Percentiles rank a stretch among this genome's conserved stretches.
These are phyloP conservation scores for Conistra vaccinii DNA, from an alignment of 2,888 invertebrate species.

Conservation along the genomic window DNA sequence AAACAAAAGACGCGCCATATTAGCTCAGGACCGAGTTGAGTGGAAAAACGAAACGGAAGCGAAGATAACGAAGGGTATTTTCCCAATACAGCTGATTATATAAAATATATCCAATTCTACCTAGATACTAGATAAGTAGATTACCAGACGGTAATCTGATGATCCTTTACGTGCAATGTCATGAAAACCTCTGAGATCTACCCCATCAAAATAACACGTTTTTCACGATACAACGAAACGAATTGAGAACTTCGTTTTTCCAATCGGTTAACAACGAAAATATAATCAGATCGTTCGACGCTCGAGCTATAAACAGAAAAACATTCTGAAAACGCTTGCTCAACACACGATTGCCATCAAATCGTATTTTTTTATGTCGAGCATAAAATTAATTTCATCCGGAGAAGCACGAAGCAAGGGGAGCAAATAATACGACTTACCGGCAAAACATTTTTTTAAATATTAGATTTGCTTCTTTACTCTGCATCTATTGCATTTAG, in stretches of 20 bases:
- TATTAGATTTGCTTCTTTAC: slow-evolving; percentile 7
- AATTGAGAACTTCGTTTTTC: slow-evolving; percentile 29
- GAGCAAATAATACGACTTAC: slow-evolving; percentile 34
- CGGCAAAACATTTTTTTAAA: slow-evolving; percentile 16
- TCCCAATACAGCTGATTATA: neutral
- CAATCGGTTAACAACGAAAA: slow-evolving; percentile 35
- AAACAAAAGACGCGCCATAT: neutral
- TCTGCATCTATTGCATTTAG: slow-evolving; percentile 8
- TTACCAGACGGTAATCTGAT: neutral
- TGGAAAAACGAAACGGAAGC: neutral
- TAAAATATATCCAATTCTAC: neutral
- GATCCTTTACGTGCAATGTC: slow-evolving; percentile 14
- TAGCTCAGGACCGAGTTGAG: neutral
- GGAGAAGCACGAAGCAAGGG: slow-evolving; percentile 45
- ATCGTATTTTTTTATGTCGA: slow-evolving; percentile 58
- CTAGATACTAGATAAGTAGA: neutral
- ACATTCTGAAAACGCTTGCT: slow-evolving; percentile 43
- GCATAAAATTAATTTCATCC: slow-evolving; percentile 61
- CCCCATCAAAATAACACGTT: slow-evolving; percentile 20
- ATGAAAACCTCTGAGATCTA: slow-evolving; percentile 17
- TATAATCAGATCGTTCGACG: slow-evolving; percentile 37
- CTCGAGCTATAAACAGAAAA: slow-evolving; percentile 46
- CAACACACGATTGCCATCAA: slow-evolving; percentile 47
- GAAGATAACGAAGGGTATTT: no score
- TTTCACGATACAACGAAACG: slow-evolving; percentile 15